These are phyloP conservation scores for Tachysurus fulvidraco DNA, from an alignment of 2,113 vertebrate genomes.

Conservation along the genomic window DNA sequence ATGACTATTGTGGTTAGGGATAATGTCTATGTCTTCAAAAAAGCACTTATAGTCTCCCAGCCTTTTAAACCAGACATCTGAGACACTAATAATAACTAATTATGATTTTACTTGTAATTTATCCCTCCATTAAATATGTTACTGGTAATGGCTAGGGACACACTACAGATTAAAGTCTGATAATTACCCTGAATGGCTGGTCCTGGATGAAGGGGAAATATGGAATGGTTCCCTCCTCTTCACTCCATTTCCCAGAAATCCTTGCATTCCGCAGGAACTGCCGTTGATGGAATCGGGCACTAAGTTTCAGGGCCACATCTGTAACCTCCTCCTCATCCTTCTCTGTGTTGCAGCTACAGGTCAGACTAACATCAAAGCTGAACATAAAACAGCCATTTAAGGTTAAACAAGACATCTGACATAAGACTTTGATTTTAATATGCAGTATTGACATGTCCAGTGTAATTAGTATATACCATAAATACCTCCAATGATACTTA, in stretches of 20 bases:
- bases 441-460: background rate
- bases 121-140: background rate
- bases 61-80: background rate
- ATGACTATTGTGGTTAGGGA: background rate
- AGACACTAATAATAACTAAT: background rate
- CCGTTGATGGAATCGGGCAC: slow-evolving; percentile 86
- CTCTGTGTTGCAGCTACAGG: slow-evolving; percentile 82
- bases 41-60: background rate
- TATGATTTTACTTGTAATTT: background rate
- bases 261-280: slow-evolving; percentile 90
- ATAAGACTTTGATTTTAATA: background rate
- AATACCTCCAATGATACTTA: background rate
- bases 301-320: slow-evolving; percentile 93
- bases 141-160: background rate
- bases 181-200: slow-evolving; percentile 94
- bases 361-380: slow-evolving; percentile 94
- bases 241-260: slow-evolving; percentile 87
- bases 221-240: slow-evolving; percentile 85
- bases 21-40: background rate
- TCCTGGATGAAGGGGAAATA: slow-evolving; percentile 98
- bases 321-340: slow-evolving; percentile 69
- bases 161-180: slow-evolving; percentile 22
- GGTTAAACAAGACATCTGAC: background rate
- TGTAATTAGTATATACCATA: slow-evolving; percentile 3
- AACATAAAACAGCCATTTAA: slow-evolving; percentile 24